A percentile compares a stretch with the other conserved stretches of the same genome.
Conservation (phyloP, 2,113 vertebrate species). For the Uria aalge region DNA sequence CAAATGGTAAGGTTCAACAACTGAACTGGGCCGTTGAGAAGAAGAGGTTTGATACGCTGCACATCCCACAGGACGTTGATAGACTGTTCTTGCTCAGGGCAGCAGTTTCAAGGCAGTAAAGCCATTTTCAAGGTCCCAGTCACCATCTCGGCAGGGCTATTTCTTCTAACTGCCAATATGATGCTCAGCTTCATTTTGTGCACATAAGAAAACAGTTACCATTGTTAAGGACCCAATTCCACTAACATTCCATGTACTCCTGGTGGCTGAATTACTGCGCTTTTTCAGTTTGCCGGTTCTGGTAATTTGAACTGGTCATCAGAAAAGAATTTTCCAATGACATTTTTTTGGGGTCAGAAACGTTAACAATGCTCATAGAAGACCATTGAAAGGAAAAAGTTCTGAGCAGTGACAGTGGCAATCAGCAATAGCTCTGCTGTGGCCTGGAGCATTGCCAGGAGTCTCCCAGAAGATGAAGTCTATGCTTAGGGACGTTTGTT, state of each 20-base stretch:
- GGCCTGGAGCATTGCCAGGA: neutral
- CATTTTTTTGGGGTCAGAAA: neutral
- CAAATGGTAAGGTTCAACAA: neutral
- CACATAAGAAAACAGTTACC: neutral
- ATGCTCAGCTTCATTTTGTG: neutral
- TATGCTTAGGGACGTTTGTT: neutral
- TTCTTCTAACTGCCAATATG: neutral
- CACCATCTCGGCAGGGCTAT: neutral
- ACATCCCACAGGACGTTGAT: neutral
- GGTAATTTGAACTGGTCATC: neutral
- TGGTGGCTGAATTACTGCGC: neutral
- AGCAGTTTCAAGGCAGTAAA: neutral
- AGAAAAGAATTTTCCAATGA: neutral
- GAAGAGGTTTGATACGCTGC: neutral
- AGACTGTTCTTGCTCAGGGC: neutral
- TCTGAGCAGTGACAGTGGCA: neutral
- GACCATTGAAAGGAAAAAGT: neutral
- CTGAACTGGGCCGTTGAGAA: neutral
- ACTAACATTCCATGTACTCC: neutral
- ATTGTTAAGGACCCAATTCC: neutral
- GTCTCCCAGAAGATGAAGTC: neutral
- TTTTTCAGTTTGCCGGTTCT: neutral
- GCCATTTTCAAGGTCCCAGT: neutral
- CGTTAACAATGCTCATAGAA: neutral
- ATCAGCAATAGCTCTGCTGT: neutral